Conservation (phyloP, 2,888 invertebrate species). For the Junonia oenone region DNA sequence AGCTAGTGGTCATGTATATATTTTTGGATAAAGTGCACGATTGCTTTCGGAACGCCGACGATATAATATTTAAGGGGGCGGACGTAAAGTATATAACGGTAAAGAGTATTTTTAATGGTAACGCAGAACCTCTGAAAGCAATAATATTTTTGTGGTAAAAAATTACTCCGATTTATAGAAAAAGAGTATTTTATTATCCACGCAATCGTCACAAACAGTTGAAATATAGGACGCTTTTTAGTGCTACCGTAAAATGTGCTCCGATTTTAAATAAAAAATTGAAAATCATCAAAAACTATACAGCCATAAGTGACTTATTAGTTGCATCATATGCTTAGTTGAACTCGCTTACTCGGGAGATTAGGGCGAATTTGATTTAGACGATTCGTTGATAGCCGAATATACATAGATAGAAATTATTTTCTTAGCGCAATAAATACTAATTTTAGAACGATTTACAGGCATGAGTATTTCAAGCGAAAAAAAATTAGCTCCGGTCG, state of each 20-base stretch:
- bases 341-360: constrained; percentile 14
- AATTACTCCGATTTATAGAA: constrained; percentile 55
- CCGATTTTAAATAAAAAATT: constrained; percentile 31
- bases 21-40: constrained; percentile 75
- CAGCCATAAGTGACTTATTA: constrained; percentile 23
- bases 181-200: constrained; percentile 70
- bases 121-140: constrained; percentile 69
- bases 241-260: constrained; percentile 55
- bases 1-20: constrained; percentile 78
- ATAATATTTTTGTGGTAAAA: constrained; percentile 73
- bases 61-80: constrained; percentile 41
- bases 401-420: constrained; percentile 20
- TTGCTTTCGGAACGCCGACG: constrained; percentile 63
- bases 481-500: constrained; percentile 14
- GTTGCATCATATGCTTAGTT: constrained; percentile 20
- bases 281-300: constrained; percentile 18
- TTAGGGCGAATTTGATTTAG: constrained; percentile 18
- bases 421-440: constrained; percentile 27
- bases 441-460: constrained; percentile 30
- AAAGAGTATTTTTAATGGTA: constrained; percentile 64
- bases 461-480: neutral
- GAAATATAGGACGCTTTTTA: constrained; percentile 60
- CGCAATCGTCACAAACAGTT: constrained; percentile 59
- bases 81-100: constrained; percentile 33
- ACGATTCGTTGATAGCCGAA: constrained; percentile 2